phyloP scores from a whole-genome alignment of 2,888 invertebrate species.

The Ecliptopera silaceata region DNA sequence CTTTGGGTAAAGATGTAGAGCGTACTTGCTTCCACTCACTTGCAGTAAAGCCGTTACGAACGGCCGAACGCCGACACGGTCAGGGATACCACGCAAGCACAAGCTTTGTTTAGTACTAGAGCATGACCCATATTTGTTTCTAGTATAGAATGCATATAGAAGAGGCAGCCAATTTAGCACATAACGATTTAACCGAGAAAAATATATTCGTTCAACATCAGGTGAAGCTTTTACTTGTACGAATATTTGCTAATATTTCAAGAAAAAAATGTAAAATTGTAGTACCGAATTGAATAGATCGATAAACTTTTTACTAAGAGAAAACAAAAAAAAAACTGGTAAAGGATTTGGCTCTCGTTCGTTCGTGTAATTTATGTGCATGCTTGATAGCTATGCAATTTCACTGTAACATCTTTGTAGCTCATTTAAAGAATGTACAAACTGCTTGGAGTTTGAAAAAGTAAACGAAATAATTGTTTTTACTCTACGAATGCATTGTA shows the following conservation, averaged over 20 bases:
- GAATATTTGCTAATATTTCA: not conserved
- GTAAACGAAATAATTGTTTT: no score
- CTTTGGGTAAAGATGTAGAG: conserved; percentile 13
- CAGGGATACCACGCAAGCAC: not conserved
- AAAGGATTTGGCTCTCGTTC: conserved; percentile 4
- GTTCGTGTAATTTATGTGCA: conserved; percentile 6
- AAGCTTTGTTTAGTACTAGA: not conserved
- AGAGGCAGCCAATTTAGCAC: no score
- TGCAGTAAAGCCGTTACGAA: conserved; percentile 12
- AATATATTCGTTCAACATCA: no score
- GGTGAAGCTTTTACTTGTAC: conserved; percentile 4
- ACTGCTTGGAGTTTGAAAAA: no score
- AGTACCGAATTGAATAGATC: not conserved
- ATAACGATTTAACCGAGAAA: no score
- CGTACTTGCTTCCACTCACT: conserved; percentile 1
- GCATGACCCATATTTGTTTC: conserved; percentile 4
- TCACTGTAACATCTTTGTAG: not conserved
- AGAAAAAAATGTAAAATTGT: not conserved
- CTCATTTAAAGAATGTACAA: not conserved
- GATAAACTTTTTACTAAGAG: conserved; percentile 3
- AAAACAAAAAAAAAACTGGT: not conserved
- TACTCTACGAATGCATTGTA: no score
- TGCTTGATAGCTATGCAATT: conserved; percentile 1
- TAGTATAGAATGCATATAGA: not conserved
- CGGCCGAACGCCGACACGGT: not conserved